Base-by-base conservation (phyloP, 1,140 invertebrate species). In the Drosophila ogumai region DNA sequence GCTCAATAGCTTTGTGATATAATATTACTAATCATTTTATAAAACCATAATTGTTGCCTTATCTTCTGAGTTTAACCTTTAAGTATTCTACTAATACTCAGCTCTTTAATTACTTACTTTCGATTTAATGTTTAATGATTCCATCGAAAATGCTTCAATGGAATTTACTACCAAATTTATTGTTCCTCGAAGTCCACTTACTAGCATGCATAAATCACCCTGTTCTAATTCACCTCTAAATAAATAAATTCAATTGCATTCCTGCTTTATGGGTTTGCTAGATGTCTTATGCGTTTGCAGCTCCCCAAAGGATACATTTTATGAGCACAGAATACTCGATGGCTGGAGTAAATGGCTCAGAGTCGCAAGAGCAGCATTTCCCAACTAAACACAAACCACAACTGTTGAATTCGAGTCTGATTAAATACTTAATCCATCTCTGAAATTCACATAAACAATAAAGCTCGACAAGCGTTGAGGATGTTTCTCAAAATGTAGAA, bases 401-500 rank as follows among this genome's bases (percentile, higher is more conserved):
- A 31, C 19, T 41, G 12, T 31, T 31, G n/a, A 44, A 10, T 19
- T 12, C 3, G 2, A 12, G 1, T 6, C 3, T 5, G 6, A 28
- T 28, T 28, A 56, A 25, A n/a, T 40, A 25, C 32, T 7, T 40
- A n/a, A 12, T 12, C 5, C 10, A n/a, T 4, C 13, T 17, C 15
- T 15, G 13, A 34, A 6, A 9, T 43, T 25, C 31, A 22, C 6
- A 28, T 12, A 38, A 32, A 38, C 6, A 68, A 43, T 25, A 3
- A 3, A 7, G 1, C 15, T n/a, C 28, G 22, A 19, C 6, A 17
- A 13, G 2, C 36, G 7, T 4, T 15, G 1, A 3, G 68, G 73
- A 72, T 75, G 77, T 90, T 85, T 90, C 69, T 85, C 86, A 85
- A 90, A 90, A 82, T 79, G 86, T 90, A 90, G 82, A 79, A 68